Evolutionary conservation across 2,113 vertebrate genomes (phyloP).

Genomic region (Riparia riparia): DNA sequence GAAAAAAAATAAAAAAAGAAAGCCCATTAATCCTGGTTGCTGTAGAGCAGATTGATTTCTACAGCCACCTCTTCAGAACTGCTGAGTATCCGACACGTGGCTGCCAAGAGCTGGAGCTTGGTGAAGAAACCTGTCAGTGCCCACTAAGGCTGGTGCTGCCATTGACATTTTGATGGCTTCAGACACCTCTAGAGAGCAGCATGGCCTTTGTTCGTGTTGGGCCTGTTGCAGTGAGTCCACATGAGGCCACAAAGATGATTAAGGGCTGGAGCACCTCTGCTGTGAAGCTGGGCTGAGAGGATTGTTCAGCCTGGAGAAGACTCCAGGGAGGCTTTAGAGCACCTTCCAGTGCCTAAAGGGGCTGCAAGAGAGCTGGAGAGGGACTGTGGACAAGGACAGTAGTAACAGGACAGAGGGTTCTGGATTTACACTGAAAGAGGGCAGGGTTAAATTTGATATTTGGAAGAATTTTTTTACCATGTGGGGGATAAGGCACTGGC

Average conservation of each 20-base stretch:
- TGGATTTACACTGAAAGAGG: not conserved
- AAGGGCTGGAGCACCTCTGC: not conserved
- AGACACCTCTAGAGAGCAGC: not conserved
- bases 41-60: constrained; percentile 12
- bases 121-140: not conserved
- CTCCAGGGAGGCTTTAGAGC: not conserved
- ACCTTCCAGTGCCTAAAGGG: not conserved
- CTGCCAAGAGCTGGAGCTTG: fast-evolving
- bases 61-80: not conserved
- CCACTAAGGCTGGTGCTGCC: not conserved
- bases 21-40: not conserved
- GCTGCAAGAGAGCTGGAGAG: not conserved
- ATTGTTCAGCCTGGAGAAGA: not conserved
- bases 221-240: not conserved
- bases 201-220: fast-evolving
- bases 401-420: not conserved
- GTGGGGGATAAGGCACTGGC: not conserved
- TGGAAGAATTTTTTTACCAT: not conserved
- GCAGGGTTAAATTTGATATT: not conserved
- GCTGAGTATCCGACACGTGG: fast-evolving
- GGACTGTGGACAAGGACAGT: too few relatives aligned
- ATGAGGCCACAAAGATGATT: not conserved
- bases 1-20: not conserved
- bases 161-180: not conserved
- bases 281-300: not conserved